phyloP scores from a whole-genome alignment of 2,113 vertebrate genomes.

The Paratilapia polleni region DNA sequence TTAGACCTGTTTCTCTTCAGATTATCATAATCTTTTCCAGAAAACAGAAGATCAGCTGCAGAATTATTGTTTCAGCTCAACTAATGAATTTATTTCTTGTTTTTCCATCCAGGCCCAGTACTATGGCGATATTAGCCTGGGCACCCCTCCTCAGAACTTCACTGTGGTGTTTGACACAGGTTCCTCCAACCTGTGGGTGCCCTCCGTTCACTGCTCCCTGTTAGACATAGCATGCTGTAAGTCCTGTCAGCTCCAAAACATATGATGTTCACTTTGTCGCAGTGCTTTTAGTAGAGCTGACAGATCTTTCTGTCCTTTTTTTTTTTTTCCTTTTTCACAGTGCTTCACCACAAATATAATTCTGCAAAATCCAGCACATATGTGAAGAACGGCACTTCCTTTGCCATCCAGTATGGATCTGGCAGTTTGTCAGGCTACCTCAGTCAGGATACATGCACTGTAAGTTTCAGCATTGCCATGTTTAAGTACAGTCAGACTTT shows the following conservation, averaged over 20 bases:
- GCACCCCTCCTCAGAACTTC: constrained; percentile 89
- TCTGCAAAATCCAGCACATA: constrained; percentile 87
- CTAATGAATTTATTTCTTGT: not conserved
- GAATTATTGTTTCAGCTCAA: not conserved
- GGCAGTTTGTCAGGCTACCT: constrained; percentile 95
- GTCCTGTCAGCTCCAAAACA: constrained; percentile 56
- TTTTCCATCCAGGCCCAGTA: constrained; percentile 89
- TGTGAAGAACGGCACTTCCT: constrained; percentile 88
- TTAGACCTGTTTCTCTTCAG: not conserved
- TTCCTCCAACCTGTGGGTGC: constrained; percentile 98
- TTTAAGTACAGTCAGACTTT: not conserved
- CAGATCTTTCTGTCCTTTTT: not conserved
- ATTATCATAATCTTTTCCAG: not conserved
- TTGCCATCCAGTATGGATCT: constrained; percentile 91
- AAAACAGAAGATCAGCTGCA: not conserved
- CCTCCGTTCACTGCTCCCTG: constrained; percentile 87
- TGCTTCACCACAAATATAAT: constrained; percentile 92
- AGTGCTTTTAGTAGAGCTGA: not conserved
- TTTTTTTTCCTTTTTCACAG: constrained; percentile 68
- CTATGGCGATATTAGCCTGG: constrained; percentile 88
- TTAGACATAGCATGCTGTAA: constrained; percentile 92
- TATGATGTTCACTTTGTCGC: not conserved
- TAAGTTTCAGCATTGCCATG: constrained; percentile 22
- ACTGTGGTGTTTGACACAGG: constrained; percentile 96
- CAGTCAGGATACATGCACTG: constrained; percentile 86